phyloP scores from a whole-genome alignment of 2,797 vertebrate genomes.

The Ptychobarbus kaznakovi region DNA sequence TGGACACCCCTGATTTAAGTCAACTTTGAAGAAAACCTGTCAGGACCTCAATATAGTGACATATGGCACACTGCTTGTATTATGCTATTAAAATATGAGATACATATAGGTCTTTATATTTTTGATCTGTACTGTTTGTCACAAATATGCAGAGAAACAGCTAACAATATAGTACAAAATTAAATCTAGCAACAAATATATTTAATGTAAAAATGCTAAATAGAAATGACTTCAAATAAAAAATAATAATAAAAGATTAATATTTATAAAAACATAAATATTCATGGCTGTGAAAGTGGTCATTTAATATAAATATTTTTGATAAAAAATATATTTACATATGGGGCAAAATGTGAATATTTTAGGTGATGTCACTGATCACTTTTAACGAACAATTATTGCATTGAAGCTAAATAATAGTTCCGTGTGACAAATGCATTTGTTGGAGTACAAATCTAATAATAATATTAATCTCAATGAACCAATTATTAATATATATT shows the following conservation, averaged over 20 bases:
- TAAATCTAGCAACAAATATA: neutral
- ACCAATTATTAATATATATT: neutral
- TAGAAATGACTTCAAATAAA: no score
- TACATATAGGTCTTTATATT: neutral
- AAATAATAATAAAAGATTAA: neutral
- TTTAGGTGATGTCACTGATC: neutral
- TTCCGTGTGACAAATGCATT: neutral
- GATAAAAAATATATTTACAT: neutral
- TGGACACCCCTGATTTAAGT: slow-evolving; percentile 14
- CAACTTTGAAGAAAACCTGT: slow-evolving; percentile 15
- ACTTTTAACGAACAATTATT: neutral
- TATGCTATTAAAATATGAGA: neutral
- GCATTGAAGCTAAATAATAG: neutral
- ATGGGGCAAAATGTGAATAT: neutral
- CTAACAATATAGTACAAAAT: neutral
- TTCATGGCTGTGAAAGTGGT: neutral
- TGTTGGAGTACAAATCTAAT: neutral
- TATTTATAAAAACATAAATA: neutral
- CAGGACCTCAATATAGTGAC: neutral
- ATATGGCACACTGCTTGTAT: neutral
- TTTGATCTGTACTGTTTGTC: neutral
- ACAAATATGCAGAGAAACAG: neutral
- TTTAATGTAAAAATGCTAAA: neutral
- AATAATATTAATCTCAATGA: neutral
- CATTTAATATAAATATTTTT: neutral